phyloP scores from a whole-genome alignment of 1,140 invertebrate species.

The Bilobella aurantiaca region DNA sequence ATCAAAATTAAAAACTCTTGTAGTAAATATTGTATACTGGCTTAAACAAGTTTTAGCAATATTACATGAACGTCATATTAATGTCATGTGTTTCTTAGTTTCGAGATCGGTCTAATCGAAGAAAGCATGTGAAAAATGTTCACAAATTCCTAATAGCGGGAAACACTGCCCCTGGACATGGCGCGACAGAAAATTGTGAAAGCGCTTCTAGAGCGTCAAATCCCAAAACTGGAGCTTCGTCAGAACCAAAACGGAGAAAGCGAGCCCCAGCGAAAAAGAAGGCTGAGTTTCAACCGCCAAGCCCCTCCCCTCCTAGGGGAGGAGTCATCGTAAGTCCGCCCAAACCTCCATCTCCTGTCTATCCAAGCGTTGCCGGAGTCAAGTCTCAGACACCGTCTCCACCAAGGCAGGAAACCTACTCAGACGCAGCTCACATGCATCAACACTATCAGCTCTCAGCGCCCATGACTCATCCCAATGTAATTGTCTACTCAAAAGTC shows the following conservation, averaged over 20 bases:
- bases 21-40: too few species aligned
- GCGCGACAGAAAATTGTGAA: background rate
- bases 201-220: background rate
- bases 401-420: too few species aligned
- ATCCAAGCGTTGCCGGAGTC: too few species aligned
- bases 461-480: background rate
- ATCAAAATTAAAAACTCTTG: too few species aligned
- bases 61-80: background rate
- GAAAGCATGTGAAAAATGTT: constrained; percentile 35
- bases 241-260: background rate
- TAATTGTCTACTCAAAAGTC: background rate
- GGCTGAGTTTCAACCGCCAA: background rate
- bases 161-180: background rate
- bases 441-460: background rate
- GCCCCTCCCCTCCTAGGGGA: background rate
- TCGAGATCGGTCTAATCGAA: constrained; percentile 30
- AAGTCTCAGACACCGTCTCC: too few species aligned
- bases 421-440: too few species aligned
- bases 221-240: background rate
- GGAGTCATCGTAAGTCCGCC: background rate
- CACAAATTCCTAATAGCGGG: constrained; percentile 30
- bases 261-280: background rate
- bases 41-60: too few species aligned
- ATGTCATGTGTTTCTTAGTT: constrained; percentile 15
- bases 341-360: background rate